phyloP scores from a whole-genome alignment of 37 sponge, comb jelly and placozoan species.

The Halichondria panicea region DNA sequence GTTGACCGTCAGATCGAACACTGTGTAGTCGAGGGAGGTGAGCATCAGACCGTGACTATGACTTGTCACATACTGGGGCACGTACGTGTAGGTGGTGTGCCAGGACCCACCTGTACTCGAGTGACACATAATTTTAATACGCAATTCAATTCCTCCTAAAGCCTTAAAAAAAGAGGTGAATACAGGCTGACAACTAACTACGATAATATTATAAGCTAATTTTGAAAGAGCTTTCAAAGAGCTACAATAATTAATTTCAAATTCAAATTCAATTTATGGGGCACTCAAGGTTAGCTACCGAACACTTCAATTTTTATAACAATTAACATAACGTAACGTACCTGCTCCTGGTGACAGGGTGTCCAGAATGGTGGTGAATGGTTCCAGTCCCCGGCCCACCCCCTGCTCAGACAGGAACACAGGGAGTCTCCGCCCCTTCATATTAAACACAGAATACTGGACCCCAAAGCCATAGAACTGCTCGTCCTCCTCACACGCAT shows the following conservation, averaged over 20 bases:
- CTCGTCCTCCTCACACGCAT: slow-evolving; percentile 70
- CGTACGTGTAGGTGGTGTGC: slow-evolving; percentile 79
- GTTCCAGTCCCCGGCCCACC: slow-evolving; percentile 73
- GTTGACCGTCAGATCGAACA: slow-evolving; percentile 50
- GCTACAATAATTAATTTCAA: too few species aligned
- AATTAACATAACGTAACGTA: neutral
- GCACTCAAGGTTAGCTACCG: too few species aligned
- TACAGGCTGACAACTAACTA: neutral
- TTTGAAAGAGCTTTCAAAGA: neutral
- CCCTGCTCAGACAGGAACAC: slow-evolving; percentile 81
- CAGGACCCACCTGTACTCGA: slow-evolving; percentile 56
- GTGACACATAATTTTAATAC: neutral
- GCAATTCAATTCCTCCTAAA: neutral
- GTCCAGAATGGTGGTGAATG: slow-evolving; percentile 61
- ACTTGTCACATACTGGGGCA: slow-evolving; percentile 75
- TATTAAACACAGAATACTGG: slow-evolving; percentile 72
- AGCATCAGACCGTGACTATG: slow-evolving; percentile 41
- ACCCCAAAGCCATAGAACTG: slow-evolving; percentile 73
- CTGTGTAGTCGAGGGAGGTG: slow-evolving; percentile 54
- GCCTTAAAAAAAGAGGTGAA: too few species aligned
- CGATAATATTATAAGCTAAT: too few species aligned
- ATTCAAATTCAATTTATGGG: too few species aligned
- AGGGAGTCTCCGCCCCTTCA: slow-evolving; percentile 68
- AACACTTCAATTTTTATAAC: too few species aligned
- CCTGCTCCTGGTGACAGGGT: slow-evolving; percentile 55